Percentiles rank a stretch among this genome's conserved stretches.
Conservation (phyloP, 1,140 invertebrate species). For the Zeugodacus cucurbitae region DNA sequence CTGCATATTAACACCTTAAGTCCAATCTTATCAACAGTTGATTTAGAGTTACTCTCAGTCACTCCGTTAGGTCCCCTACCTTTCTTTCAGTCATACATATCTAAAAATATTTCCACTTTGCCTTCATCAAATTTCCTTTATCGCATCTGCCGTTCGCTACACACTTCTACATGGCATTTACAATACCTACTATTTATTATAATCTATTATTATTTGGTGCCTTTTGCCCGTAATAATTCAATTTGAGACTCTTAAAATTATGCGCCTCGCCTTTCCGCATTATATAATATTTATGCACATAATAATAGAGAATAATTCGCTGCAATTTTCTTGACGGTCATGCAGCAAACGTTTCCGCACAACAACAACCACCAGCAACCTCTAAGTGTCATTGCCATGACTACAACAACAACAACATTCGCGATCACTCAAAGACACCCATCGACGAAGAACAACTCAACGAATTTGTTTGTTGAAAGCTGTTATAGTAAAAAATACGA, state of each 20-base stretch:
- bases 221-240: neutral
- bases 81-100: too few species aligned
- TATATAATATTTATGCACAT: neutral
- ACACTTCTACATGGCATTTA: neutral
- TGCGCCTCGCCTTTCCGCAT: neutral
- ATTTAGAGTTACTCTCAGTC: too few species aligned
- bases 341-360: neutral
- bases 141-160: too few species aligned
- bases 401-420: neutral
- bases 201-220: neutral
- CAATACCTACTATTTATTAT: neutral
- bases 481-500: neutral
- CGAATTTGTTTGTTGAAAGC: neutral
- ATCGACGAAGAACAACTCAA: neutral
- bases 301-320: neutral
- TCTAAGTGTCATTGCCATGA: slow-evolving; percentile 3
- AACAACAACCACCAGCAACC: neutral
- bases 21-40: too few species aligned
- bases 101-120: neutral
- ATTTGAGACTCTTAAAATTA: neutral
- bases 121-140: neutral
- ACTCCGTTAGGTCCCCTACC: too few species aligned
- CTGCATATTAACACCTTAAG: too few species aligned
- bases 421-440: too few species aligned
- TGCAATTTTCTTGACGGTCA: neutral